Base-by-base conservation (phyloP, 2,888 invertebrate genomes). In the Perizoma affinitatum region DNA sequence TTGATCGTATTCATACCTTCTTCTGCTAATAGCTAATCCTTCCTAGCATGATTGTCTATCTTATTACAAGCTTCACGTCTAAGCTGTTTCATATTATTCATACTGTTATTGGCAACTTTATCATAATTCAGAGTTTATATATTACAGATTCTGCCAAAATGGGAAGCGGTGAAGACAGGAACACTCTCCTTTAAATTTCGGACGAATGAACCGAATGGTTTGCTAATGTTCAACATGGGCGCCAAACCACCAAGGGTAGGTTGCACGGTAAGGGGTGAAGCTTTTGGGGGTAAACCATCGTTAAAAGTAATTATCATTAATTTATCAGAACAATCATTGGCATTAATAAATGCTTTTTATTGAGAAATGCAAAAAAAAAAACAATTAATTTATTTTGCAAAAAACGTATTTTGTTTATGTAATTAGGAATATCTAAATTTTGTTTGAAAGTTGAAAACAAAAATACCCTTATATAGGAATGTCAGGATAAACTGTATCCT, bases 131-230 rank as follows among this genome's bases (percentile, higher is more conserved):
- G 56, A 47, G 59, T 58, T 69, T 44, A 61, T 61, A 76, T 79
- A 79, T 89, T 88, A 69, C 94, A 97, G 96, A 95, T 96, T 54
- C 90, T 98, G 75, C 98, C 98, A 46, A 96, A 96, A 57, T 98
- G 98, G 98, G 97, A 97, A 83, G 96, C 97, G 3, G 96, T 97
- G 79, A 96, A 96, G 80, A 95, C 96, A 35, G 98, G 98, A 63
- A 96, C 96, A 36, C 96, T 98, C 79, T 96, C 97, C 46, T 97
- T 98, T 90, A 98, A 98, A 92, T 97, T 99, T 81, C 95, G 98
- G 65, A 99, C 99, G 48, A 97, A 97, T 83, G 98, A 99, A 86
- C 96, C 97, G 6, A 97, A 98, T 80, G 99, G 99, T 34, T 94
- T 99, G 70, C 95, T 99, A 57, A 95, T 99, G 82, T 97, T 98